Percentiles rank a stretch among this genome's conserved stretches.
phyloP scores from a whole-genome alignment of 2,797 vertebrate genomes.

The Dryobates pubescens region DNA sequence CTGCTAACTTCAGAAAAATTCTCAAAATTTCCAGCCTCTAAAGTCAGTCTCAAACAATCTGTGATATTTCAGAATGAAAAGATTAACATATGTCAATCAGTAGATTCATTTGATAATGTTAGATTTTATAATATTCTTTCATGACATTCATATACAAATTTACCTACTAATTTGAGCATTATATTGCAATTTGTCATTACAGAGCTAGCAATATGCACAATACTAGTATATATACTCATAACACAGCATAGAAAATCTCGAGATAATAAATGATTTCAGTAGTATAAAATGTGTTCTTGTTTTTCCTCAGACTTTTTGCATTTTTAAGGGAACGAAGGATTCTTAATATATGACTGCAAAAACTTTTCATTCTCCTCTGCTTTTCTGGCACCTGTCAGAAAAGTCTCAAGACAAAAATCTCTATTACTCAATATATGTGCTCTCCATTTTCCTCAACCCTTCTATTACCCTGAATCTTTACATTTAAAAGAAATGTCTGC shows the following conservation, averaged over 20 bases:
- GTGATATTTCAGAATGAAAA: neutral
- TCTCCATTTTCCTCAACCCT: neutral
- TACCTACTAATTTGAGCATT: neutral
- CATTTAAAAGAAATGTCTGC: neutral
- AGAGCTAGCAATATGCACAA: neutral
- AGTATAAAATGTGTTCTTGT: neutral
- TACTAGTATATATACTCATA: neutral
- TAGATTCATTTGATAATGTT: neutral
- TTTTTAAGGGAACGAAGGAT: neutral
- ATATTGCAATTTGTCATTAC: neutral
- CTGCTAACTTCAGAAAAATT: neutral
- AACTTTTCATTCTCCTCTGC: accelerated
- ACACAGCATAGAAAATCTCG: no score
- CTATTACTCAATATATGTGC: neutral
- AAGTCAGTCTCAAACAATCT: neutral
- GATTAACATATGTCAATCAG: neutral
- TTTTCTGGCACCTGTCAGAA: neutral
- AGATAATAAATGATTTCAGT: neutral
- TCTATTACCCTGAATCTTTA: neutral
- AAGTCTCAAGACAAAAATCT: neutral
- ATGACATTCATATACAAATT: neutral
- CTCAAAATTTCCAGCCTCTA: neutral
- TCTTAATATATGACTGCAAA: neutral
- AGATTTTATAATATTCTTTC: neutral
- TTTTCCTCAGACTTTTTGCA: neutral